Conservation (phyloP, 1,140 invertebrate genomes). For the Zelostemma sp. region DNA sequence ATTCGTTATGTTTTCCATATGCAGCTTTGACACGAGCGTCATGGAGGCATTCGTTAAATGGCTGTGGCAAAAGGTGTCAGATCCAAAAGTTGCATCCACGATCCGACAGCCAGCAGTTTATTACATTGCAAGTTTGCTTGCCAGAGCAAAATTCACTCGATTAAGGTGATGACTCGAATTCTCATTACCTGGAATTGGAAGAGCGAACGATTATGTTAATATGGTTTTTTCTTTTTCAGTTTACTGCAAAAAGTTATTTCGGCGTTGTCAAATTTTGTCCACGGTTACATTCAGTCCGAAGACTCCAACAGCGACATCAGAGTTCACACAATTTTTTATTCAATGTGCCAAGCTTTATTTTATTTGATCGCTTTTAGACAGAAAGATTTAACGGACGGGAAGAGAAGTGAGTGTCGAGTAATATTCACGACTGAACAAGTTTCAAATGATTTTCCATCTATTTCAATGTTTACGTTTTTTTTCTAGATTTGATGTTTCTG, state of each 20-base stretch:
- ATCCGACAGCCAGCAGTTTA: slow-evolving; percentile 78
- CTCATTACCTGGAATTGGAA: slow-evolving; percentile 1
- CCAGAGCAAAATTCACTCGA: slow-evolving; percentile 77
- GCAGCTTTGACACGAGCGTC: slow-evolving; percentile 77
- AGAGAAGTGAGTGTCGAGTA: slow-evolving; percentile 83
- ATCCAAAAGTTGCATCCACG: slow-evolving; percentile 75
- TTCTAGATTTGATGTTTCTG: slow-evolving; percentile 83
- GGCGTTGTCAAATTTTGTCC: slow-evolving; percentile 80
- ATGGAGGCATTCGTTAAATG: slow-evolving; percentile 78
- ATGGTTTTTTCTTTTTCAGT: slow-evolving; percentile 65
- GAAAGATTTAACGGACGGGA: slow-evolving; percentile 82
- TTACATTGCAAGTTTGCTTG: slow-evolving; percentile 83
- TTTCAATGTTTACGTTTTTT: slow-evolving; percentile 43
- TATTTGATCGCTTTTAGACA: slow-evolving; percentile 91
- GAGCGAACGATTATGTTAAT: neutral
- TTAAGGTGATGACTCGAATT: slow-evolving; percentile 72
- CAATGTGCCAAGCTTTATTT: slow-evolving; percentile 90
- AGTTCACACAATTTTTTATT: slow-evolving; percentile 88
- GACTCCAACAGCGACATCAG: slow-evolving; percentile 72
- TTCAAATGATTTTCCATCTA: too few species aligned
- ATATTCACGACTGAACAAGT: too few species aligned
- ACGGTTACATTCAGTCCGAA: slow-evolving; percentile 78
- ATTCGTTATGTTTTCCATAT: slow-evolving; percentile 84
- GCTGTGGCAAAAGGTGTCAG: slow-evolving; percentile 82
- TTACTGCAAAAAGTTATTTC: slow-evolving; percentile 75